A percentile compares a stretch with the other conserved stretches of the same genome.
Evolutionary conservation across 2,888 invertebrate genomes (phyloP).

Genomic region (Tethea ocularis): DNA sequence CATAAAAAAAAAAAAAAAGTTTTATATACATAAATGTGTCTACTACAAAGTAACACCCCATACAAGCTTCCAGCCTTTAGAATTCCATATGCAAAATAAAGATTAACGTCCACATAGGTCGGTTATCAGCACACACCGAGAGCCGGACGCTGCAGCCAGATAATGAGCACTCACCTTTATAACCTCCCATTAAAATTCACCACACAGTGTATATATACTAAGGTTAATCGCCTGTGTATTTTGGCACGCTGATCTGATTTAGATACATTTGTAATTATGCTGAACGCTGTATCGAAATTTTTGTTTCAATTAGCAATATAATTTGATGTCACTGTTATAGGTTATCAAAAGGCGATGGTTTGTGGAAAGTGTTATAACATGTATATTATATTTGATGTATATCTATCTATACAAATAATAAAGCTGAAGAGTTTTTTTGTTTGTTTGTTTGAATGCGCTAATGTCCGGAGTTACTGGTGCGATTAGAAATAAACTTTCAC

Average conservation of each 20-base stretch:
- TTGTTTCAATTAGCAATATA: slow-evolving; percentile 3
- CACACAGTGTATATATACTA: not conserved
- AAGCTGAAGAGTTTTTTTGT: too few relatives aligned
- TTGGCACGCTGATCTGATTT: not conserved
- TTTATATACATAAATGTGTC: too few relatives aligned
- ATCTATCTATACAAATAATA: too few relatives aligned
- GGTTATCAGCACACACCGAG: not conserved
- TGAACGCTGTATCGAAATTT: not conserved
- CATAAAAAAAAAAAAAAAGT: too few relatives aligned
- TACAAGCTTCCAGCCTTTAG: not conserved
- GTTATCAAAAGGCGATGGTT: not conserved
- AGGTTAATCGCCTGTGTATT: not conserved
- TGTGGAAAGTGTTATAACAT: not conserved
- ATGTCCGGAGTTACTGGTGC: too few relatives aligned
- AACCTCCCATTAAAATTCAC: not conserved
- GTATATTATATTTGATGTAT: not conserved
- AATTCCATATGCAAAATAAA: not conserved
- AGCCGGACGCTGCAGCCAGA: slow-evolving; percentile 1
- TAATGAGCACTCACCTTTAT: not conserved
- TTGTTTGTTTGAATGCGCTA: too few relatives aligned
- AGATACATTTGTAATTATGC: not conserved
- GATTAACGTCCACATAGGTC: not conserved
- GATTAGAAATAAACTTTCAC: too few relatives aligned
- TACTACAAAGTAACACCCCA: too few relatives aligned
- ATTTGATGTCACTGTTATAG: not conserved